phyloP scores from a whole-genome alignment of 2,797 vertebrate species.

The Odontamblyopus rebecca region DNA sequence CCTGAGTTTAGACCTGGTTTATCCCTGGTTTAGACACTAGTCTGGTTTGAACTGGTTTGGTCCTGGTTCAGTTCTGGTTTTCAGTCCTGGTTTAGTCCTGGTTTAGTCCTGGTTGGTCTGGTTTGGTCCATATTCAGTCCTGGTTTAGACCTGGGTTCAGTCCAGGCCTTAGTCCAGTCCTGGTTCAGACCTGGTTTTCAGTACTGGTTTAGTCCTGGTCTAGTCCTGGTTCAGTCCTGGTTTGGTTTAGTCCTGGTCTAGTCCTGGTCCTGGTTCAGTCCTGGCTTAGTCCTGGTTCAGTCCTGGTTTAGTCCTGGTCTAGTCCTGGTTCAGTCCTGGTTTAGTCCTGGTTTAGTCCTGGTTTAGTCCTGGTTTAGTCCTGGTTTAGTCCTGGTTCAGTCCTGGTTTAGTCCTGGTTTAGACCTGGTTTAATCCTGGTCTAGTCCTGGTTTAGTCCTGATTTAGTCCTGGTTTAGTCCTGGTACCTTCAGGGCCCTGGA shows the following conservation, averaged over 20 bases:
- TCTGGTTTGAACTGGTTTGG: not conserved
- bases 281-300: not conserved
- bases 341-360: too few relatives aligned
- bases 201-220: not conserved
- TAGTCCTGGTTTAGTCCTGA: not conserved
- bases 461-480: not conserved
- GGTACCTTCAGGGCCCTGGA: constrained; percentile 74
- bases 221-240: not conserved
- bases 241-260: not conserved
- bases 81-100: not conserved
- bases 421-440: not conserved
- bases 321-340: too few relatives aligned
- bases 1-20: too few relatives aligned
- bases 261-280: not conserved
- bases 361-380: too few relatives aligned
- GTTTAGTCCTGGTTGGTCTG: not conserved
- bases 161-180: not conserved
- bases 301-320: too few relatives aligned
- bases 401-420: not conserved
- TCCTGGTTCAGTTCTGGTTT: too few relatives aligned
- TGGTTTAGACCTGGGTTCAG: not conserved
- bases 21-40: too few relatives aligned
- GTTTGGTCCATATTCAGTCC: too few relatives aligned
- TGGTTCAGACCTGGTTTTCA: not conserved
- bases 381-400: too few relatives aligned